phyloP scores from a whole-genome alignment of 2,888 invertebrate species.

The Branchipolynoe longqiensis region DNA sequence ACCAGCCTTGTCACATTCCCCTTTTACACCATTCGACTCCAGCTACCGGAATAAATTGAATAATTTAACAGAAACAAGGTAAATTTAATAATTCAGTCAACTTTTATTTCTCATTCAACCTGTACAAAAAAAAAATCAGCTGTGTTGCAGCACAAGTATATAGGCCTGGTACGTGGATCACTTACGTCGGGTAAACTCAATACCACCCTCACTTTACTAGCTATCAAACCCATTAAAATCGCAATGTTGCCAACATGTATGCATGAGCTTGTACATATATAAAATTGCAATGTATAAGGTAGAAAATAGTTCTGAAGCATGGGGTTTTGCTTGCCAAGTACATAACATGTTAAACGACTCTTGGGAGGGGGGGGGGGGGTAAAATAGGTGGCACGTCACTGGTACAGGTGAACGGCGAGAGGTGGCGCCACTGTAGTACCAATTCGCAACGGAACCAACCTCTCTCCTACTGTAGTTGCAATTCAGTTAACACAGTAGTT shows the following conservation, averaged over 20 bases:
- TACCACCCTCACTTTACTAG: background rate
- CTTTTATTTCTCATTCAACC: conserved; percentile 29
- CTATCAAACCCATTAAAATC: background rate
- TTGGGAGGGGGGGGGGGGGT: background rate
- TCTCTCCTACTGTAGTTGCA: no score
- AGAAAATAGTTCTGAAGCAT: conserved; percentile 36
- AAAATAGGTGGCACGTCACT: background rate
- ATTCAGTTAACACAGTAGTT: background rate
- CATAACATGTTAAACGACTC: background rate
- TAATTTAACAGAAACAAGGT: background rate
- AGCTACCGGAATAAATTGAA: no score
- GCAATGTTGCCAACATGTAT: background rate
- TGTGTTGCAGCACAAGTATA: conserved; percentile 14
- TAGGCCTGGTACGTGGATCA: background rate
- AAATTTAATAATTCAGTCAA: conserved; percentile 28
- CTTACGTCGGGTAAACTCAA: background rate
- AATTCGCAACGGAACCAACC: no score
- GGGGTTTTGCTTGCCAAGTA: background rate
- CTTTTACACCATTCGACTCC: no score
- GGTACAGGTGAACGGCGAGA: background rate
- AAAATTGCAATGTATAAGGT: background rate
- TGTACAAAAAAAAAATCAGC: conserved; percentile 39
- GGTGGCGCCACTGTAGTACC: background rate
- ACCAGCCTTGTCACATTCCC: no score
- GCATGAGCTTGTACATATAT: conserved; percentile 5